phyloP scores from a whole-genome alignment of 2,113 vertebrate genomes.

The Rhinopomastus cyanomelas region DNA sequence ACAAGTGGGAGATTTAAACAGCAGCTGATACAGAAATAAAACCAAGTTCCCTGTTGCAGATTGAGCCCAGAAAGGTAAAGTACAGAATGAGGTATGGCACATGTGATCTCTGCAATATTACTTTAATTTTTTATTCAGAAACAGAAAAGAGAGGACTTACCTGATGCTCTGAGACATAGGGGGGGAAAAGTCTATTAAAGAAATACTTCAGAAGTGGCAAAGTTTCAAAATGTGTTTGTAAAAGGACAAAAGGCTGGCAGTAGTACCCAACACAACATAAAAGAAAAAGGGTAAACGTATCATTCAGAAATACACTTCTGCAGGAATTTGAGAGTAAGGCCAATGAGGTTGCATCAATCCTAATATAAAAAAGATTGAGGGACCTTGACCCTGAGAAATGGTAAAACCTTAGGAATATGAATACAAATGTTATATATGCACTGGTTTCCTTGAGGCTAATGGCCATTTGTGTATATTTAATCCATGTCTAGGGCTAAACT shows the following conservation, averaged over 20 bases:
- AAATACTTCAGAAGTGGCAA: background rate
- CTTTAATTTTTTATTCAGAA: background rate
- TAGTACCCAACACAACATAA: background rate
- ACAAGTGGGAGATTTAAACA: background rate
- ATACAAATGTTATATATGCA: background rate
- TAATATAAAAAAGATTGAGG: background rate
- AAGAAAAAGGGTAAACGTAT: background rate
- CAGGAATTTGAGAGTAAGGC: background rate
- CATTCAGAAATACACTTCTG: background rate
- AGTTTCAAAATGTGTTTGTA: background rate
- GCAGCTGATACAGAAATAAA: background rate
- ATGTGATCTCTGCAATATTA: background rate
- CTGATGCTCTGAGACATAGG: background rate
- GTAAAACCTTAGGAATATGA: background rate
- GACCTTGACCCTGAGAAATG: background rate
- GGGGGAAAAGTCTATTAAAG: background rate
- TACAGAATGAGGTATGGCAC: background rate
- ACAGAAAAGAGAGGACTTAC: background rate
- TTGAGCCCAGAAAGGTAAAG: background rate
- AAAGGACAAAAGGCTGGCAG: background rate
- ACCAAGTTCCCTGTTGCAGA: accelerated
- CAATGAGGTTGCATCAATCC: background rate
- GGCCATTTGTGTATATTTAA: background rate
- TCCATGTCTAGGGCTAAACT: no score
- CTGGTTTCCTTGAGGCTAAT: background rate